These are phyloP conservation scores for Chiloscyllium plagiosum DNA, from an alignment of 2,113 vertebrate genomes.

Conservation along the genomic window DNA sequence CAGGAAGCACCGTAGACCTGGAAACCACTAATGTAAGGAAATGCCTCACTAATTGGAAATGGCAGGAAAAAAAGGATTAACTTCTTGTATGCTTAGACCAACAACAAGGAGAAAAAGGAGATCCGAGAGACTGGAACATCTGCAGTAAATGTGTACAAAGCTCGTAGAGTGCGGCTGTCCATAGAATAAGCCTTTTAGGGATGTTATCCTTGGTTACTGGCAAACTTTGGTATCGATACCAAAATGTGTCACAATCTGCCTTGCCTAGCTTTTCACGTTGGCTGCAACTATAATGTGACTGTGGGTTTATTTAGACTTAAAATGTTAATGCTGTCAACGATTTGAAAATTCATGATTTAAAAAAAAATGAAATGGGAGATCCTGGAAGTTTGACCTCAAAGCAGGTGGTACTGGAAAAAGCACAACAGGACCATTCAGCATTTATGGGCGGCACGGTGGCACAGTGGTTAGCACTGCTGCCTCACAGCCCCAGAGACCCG, in stretches of 20 bases:
- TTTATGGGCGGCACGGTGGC: too few species aligned
- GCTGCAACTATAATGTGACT: not conserved
- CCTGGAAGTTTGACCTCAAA: not conserved
- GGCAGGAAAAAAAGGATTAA: slow-evolving; percentile 27
- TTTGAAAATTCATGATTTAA: not conserved
- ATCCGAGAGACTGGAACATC: slow-evolving; percentile 27
- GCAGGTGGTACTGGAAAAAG: not conserved
- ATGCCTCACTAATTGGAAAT: slow-evolving; percentile 36
- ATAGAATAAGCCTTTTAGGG: not conserved
- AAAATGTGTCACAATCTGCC: not conserved
- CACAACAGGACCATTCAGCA: not conserved
- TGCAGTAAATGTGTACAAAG: slow-evolving; percentile 30
- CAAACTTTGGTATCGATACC: not conserved
- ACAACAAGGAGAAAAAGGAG: not conserved
- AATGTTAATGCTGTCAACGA: not conserved
- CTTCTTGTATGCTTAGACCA: not conserved
- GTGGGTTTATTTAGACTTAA: not conserved
- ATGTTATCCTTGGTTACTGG: not conserved
- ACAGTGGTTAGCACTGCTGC: too few species aligned
- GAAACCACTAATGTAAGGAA: slow-evolving; percentile 35
- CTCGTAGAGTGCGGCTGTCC: not conserved
- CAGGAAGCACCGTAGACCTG: slow-evolving; percentile 37
- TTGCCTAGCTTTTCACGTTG: not conserved
- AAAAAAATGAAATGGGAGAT: not conserved
- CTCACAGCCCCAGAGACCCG: too few species aligned